Conservation (phyloP, 2,113 vertebrate genomes). For the Narcine bancroftii region DNA sequence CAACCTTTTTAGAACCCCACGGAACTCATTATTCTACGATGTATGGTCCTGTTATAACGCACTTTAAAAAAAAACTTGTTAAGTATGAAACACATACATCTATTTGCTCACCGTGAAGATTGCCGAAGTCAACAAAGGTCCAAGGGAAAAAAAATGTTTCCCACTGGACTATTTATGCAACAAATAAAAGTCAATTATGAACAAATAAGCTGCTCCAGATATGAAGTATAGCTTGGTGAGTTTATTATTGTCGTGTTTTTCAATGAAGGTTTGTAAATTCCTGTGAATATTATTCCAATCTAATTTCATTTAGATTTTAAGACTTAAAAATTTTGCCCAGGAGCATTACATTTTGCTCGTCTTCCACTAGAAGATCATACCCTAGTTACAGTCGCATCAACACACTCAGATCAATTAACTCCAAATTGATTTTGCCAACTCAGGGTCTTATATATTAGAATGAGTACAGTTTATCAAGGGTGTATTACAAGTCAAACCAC, state of each 20-base stretch:
- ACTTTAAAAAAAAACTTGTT: neutral
- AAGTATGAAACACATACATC: neutral
- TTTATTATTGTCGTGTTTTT: neutral
- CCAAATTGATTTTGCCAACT: constrained; percentile 60
- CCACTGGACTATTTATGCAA: neutral
- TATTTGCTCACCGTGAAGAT: neutral
- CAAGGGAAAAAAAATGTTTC: neutral
- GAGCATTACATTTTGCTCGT: constrained; percentile 67
- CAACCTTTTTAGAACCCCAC: neutral
- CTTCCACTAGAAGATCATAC: constrained; percentile 70
- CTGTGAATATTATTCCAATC: neutral
- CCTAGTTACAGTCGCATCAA: constrained; percentile 75
- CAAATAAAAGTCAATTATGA: constrained; percentile 25
- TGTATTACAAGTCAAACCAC: constrained; percentile 16
- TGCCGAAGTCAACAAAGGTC: neutral
- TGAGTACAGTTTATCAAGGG: constrained; percentile 12
- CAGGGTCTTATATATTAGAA: neutral
- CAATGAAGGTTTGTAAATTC: neutral
- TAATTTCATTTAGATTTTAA: constrained; percentile 45
- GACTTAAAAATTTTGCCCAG: constrained; percentile 43
- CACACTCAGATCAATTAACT: constrained; percentile 79
- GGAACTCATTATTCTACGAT: neutral
- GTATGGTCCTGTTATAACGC: neutral
- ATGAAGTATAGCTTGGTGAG: neutral
- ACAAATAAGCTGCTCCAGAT: neutral